These are phyloP conservation scores for Parnassius orleans DNA, from an alignment of 2,888 invertebrate species.

Conservation along the genomic window DNA sequence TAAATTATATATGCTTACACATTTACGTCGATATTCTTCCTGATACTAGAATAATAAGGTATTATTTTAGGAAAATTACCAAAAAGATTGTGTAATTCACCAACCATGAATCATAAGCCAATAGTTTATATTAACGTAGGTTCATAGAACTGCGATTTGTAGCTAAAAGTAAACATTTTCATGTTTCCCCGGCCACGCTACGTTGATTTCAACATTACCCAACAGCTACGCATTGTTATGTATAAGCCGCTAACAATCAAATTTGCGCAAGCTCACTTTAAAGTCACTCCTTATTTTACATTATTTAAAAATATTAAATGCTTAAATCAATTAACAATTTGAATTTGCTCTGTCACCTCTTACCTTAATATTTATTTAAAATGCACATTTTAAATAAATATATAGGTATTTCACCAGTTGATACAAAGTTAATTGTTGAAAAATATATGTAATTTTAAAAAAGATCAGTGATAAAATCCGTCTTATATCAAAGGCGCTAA, in stretches of 20 bases:
- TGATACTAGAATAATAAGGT: slow-evolving; percentile 13
- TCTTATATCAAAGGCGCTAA: too few species aligned
- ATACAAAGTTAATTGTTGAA: too few species aligned
- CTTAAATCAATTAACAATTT: too few species aligned
- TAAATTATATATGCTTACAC: slow-evolving; percentile 33
- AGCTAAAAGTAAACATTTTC: slow-evolving; percentile 60
- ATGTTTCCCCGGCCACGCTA: slow-evolving; percentile 42
- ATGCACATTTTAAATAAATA: too few species aligned
- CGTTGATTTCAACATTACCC: slow-evolving; percentile 38
- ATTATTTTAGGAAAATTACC: background rate
- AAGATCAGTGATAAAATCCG: too few species aligned
- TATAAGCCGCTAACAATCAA: background rate
- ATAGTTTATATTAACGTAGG: slow-evolving; percentile 52
- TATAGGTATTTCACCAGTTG: too few species aligned
- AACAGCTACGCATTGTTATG: slow-evolving; percentile 29
- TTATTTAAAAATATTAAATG: too few species aligned
- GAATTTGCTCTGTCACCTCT: too few species aligned
- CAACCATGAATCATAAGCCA: slow-evolving; percentile 40
- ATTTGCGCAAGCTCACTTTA: background rate
- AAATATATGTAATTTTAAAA: too few species aligned
- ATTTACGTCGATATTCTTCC: background rate
- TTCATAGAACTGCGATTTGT: slow-evolving; percentile 54
- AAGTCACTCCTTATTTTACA: too few species aligned
- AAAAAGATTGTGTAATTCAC: slow-evolving; percentile 21
- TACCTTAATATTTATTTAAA: too few species aligned